These are phyloP conservation scores for Eulemur rubriventer DNA, from an alignment of 2,797 vertebrate species.

Conservation along the genomic window DNA sequence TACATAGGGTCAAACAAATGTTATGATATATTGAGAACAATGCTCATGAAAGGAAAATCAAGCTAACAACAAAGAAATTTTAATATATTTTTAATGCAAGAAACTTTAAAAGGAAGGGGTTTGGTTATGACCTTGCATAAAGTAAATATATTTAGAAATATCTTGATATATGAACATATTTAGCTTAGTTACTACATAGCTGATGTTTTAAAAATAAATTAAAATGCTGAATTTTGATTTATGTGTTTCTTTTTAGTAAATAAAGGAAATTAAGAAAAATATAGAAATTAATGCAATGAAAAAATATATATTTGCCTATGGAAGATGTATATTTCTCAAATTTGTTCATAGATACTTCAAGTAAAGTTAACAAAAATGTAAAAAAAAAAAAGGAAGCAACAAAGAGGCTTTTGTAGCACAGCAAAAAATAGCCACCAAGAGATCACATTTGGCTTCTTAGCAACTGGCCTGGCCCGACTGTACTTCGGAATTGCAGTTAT, in stretches of 20 bases:
- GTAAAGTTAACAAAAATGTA: background rate
- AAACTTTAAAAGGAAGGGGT: background rate
- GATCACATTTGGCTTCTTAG: background rate
- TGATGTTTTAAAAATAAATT: background rate
- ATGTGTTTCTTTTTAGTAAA: background rate
- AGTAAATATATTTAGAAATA: background rate
- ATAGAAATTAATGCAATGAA: background rate
- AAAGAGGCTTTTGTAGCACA: background rate
- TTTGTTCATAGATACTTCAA: background rate
- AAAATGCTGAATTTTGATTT: background rate
- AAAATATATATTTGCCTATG: background rate
- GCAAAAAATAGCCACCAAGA: background rate
- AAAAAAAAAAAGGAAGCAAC: background rate
- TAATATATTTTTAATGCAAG: background rate
- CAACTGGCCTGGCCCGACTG: background rate
- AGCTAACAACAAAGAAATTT: background rate
- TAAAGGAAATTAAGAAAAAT: background rate
- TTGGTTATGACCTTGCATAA: background rate
- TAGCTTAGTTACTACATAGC: background rate
- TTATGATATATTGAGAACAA: background rate
- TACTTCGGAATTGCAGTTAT: background rate
- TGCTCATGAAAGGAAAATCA: background rate
- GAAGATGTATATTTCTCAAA: background rate
- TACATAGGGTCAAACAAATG: background rate
- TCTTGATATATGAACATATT: background rate